phyloP scores from a whole-genome alignment of 1,140 invertebrate species.

The Drosophila yakuba region DNA sequence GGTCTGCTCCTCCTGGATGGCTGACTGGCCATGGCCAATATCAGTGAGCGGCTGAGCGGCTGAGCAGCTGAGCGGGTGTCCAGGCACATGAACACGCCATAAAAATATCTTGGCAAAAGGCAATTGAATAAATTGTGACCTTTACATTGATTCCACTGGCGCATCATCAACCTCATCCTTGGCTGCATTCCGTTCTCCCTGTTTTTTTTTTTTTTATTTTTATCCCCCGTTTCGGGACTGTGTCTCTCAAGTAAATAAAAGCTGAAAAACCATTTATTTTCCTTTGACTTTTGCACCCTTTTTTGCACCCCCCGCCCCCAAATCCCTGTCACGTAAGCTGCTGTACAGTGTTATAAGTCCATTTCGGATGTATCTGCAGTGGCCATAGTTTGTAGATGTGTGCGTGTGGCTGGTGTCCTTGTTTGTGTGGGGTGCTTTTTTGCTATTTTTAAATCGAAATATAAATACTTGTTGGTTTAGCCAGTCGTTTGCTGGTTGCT shows the following conservation, averaged over 20 bases:
- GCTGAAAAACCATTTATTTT: constrained; percentile 79
- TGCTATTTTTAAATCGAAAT: constrained; percentile 80
- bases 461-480: constrained; percentile 73
- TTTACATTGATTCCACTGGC: constrained; percentile 77
- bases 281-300: constrained; percentile 76
- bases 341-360: constrained; percentile 75
- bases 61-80: background rate
- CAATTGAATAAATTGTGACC: constrained; percentile 84
- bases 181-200: constrained; percentile 11
- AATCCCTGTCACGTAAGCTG: constrained; percentile 58
- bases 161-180: constrained; percentile 18
- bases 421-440: constrained; percentile 32
- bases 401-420: constrained; percentile 38
- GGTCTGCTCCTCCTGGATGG: constrained; percentile 32
- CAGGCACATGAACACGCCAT: constrained; percentile 76
- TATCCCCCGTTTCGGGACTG: background rate
- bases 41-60: constrained; percentile 7
- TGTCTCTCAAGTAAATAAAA: constrained; percentile 69
- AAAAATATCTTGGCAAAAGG: constrained; percentile 76
- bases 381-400: constrained; percentile 9
- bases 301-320: constrained; percentile 1
- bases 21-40: constrained; percentile 1
- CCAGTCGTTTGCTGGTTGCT: constrained; percentile 38
- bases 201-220: background rate
- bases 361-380: constrained; percentile 39